phyloP scores from a whole-genome alignment of 2,888 invertebrate species.

The Linhomoeus sp. region DNA sequence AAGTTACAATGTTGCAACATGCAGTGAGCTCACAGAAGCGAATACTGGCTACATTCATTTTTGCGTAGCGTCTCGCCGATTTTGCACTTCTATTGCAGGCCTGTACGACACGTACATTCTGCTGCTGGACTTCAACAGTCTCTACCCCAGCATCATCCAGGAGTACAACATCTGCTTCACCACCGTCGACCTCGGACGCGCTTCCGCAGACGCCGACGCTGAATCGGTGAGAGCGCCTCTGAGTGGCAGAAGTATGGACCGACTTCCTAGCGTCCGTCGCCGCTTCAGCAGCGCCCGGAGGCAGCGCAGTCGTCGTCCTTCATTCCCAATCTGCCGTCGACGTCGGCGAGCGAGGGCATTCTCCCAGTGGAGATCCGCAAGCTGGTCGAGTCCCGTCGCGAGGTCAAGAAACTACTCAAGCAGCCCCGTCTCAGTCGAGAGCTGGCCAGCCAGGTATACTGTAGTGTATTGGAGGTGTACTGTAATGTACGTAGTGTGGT shows the following conservation, averaged over 20 bases:
- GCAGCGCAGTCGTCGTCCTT: too few relatives aligned
- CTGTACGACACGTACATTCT: slow-evolving; percentile 87
- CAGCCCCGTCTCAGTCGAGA: slow-evolving; percentile 31
- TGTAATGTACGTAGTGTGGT: too few relatives aligned
- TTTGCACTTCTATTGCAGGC: too few relatives aligned
- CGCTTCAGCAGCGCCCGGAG: too few relatives aligned
- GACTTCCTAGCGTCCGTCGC: too few relatives aligned
- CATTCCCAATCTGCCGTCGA: slow-evolving; percentile 32
- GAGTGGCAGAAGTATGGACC: too few relatives aligned
- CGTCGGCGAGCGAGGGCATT: slow-evolving; percentile 42
- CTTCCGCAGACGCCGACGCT: background rate
- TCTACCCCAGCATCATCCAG: slow-evolving; percentile 97
- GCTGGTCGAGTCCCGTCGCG: slow-evolving; percentile 75
- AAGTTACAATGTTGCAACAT: too few relatives aligned
- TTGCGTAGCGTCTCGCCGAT: too few relatives aligned
- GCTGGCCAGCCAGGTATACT: background rate
- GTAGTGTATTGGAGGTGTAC: too few relatives aligned
- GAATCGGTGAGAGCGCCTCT: too few relatives aligned
- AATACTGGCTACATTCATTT: too few relatives aligned
- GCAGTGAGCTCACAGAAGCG: too few relatives aligned
- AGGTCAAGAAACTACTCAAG: slow-evolving; percentile 81
- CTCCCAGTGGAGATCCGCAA: slow-evolving; percentile 83
- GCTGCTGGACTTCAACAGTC: slow-evolving; percentile 93
- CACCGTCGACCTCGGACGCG: slow-evolving; percentile 39
- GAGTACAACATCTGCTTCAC: slow-evolving; percentile 99